These are phyloP conservation scores for Neodiprion lecontei DNA, from an alignment of 1,140 invertebrate species.

Conservation along the genomic window DNA sequence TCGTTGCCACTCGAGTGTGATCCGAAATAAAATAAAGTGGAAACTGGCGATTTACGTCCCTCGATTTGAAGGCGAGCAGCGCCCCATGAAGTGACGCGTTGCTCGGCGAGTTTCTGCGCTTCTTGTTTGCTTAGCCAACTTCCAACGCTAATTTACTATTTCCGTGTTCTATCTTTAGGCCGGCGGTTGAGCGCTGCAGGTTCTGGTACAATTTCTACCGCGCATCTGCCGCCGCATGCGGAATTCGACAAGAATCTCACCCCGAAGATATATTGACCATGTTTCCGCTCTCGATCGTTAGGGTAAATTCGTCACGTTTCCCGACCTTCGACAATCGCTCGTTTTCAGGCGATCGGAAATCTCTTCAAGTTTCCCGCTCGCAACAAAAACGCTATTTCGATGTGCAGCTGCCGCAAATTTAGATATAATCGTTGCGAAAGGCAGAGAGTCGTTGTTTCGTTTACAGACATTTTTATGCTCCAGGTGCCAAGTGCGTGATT, in stretches of 20 bases:
- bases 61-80: no score
- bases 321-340: no score
- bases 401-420: no score
- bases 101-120: neutral
- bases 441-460: neutral
- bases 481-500: slow-evolving; percentile 13
- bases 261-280: neutral
- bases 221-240: no score
- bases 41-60: neutral
- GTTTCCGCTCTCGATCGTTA: no score
- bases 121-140: neutral
- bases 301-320: no score
- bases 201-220: neutral
- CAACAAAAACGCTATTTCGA: no score
- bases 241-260: neutral
- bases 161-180: neutral
- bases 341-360: no score
- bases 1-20: neutral
- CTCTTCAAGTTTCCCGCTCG: no score
- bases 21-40: neutral
- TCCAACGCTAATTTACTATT: slow-evolving; percentile 7
- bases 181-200: neutral
- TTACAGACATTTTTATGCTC: neutral
- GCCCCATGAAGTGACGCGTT: neutral
- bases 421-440: neutral